Percentiles rank a stretch among this genome's conserved stretches.
phyloP scores from a whole-genome alignment of 92 coral and sea anemone genomes.

The Porites divaricata region DNA sequence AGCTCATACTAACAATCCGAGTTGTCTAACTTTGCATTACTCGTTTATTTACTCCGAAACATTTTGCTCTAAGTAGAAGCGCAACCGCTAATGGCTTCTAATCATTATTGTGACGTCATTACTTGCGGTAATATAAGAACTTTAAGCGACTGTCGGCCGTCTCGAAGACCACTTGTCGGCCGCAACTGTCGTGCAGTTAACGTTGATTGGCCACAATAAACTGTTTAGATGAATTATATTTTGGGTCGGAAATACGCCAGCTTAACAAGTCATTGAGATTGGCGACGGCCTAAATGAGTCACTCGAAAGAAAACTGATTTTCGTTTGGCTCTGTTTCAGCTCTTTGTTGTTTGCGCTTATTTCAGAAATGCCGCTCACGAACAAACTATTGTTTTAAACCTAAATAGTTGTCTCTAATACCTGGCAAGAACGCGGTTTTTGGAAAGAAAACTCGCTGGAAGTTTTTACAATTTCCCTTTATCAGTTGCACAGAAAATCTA shows the following conservation, averaged over 20 bases:
- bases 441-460: too few species aligned
- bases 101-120: conserved; percentile 4
- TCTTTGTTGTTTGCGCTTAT: too few species aligned
- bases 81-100: conserved; percentile 5
- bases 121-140: conserved; percentile 18
- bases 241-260: neutral
- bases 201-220: neutral
- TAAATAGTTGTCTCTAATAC: too few species aligned
- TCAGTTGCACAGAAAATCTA: too few species aligned
- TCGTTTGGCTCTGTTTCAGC: too few species aligned
- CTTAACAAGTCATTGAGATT: too few species aligned
- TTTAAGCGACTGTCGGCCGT: neutral
- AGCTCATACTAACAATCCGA: conserved; percentile 9
- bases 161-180: neutral
- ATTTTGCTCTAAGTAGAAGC: neutral
- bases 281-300: too few species aligned
- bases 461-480: too few species aligned
- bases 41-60: neutral
- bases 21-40: neutral
- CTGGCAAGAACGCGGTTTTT: too few species aligned
- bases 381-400: too few species aligned
- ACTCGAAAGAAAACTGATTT: too few species aligned
- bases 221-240: neutral
- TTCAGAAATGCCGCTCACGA: too few species aligned
- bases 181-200: neutral